phyloP scores from a whole-genome alignment of 2,888 invertebrate species.

The Parthenolecanium corni region DNA sequence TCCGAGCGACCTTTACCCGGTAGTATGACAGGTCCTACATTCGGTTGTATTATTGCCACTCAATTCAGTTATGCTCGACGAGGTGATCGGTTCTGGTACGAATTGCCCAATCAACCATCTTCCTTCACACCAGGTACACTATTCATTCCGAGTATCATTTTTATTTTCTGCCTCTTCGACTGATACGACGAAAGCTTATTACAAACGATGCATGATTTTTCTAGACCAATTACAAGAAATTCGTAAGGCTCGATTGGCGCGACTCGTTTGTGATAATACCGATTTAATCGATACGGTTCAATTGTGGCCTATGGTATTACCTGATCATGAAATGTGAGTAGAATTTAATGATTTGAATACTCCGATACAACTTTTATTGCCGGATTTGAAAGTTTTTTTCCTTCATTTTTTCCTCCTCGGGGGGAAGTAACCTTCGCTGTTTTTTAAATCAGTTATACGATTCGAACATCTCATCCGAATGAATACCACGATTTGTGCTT shows the following conservation, averaged over 20 bases:
- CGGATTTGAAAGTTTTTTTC: neutral
- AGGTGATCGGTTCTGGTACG: constrained; percentile 92
- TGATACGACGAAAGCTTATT: no score
- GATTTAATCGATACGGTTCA: constrained; percentile 84
- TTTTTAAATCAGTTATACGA: no score
- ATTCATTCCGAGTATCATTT: no score
- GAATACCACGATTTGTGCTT: no score
- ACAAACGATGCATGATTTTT: constrained; percentile 11
- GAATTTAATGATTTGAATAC: neutral
- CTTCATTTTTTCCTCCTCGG: no score
- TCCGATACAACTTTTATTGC: neutral
- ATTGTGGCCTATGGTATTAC: constrained; percentile 81
- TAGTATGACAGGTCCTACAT: constrained; percentile 86
- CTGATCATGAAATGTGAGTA: constrained; percentile 83
- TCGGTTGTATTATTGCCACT: constrained; percentile 85
- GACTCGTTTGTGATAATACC: constrained; percentile 83
- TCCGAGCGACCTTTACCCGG: constrained; percentile 82
- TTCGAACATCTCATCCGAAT: no score
- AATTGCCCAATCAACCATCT: constrained; percentile 80
- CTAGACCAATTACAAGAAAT: constrained; percentile 72
- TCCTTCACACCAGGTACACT: constrained; percentile 59
- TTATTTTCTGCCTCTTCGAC: no score
- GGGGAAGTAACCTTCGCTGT: no score
- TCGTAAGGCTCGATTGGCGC: constrained; percentile 64
- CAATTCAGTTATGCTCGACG: constrained; percentile 81